Conservation (phyloP, 2,888 invertebrate species). For the Cyaniris semiargus region DNA sequence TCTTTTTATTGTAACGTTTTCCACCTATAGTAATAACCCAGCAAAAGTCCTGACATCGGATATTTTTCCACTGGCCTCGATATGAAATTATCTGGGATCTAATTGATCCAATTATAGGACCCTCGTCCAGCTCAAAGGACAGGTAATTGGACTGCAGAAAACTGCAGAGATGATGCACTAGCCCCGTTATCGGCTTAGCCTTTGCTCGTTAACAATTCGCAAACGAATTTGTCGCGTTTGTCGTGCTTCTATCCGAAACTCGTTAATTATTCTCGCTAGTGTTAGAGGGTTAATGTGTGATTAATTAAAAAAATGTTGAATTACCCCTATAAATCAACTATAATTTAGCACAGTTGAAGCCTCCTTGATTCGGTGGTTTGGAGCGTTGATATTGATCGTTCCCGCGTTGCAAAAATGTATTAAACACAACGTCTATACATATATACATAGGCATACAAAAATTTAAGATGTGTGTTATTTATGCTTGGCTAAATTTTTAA, state of each 20-base stretch:
- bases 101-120: slow-evolving; percentile 13
- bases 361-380: no score
- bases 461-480: no score
- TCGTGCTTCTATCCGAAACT: background rate
- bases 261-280: background rate
- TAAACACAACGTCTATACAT: no score
- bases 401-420: no score
- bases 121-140: slow-evolving; percentile 10
- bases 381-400: no score
- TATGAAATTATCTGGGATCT: slow-evolving; percentile 6
- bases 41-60: background rate
- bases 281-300: background rate
- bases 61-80: slow-evolving; percentile 18
- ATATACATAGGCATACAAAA: no score
- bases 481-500: no score
- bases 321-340: no score
- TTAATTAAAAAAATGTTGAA: background rate
- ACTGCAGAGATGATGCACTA: background rate
- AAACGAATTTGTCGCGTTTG: background rate
- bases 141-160: slow-evolving; percentile 16
- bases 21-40: background rate
- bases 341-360: no score
- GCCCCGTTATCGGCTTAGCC: background rate
- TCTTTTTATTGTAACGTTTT: background rate
- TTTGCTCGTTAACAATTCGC: slow-evolving; percentile 1